phyloP scores from a whole-genome alignment of 2,888 invertebrate species.

The Helobdella robusta region DNA sequence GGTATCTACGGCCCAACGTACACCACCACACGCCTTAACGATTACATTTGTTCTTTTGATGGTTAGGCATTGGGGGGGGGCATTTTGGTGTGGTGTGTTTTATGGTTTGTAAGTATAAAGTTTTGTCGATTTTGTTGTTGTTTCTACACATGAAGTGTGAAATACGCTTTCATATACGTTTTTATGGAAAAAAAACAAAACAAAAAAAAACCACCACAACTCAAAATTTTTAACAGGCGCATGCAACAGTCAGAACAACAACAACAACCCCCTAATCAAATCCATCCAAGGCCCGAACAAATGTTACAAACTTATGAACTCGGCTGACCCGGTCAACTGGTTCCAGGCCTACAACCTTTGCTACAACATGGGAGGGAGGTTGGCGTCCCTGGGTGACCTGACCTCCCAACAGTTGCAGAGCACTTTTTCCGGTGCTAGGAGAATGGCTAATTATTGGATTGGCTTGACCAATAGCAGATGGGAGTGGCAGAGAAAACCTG shows the following conservation, averaged over 20 bases:
- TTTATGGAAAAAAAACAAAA: background rate
- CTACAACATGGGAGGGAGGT: background rate
- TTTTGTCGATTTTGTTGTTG: too few species aligned
- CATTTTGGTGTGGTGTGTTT: background rate
- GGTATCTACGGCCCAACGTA: conserved; percentile 6
- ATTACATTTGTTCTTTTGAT: background rate
- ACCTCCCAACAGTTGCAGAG: background rate
- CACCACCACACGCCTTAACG: background rate
- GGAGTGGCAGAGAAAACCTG: background rate
- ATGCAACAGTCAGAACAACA: background rate
- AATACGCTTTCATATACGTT: background rate
- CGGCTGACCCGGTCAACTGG: background rate
- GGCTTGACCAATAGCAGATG: conserved; percentile 1
- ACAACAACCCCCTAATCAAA: too few species aligned
- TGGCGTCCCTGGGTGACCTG: background rate
- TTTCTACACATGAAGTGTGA: too few species aligned
- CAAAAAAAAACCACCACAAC: background rate
- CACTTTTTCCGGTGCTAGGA: background rate
- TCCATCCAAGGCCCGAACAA: background rate
- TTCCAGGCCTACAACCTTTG: conserved; percentile 4
- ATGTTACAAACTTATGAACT: background rate
- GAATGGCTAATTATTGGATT: conserved; percentile 6
- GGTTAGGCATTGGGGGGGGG: background rate
- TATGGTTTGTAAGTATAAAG: too few species aligned
- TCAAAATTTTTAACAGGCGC: background rate